Evolutionary conservation across 2,888 invertebrate genomes (phyloP), one percentile per base, ranked within the genome.

Genomic region (Nephrotoma guestfalica): DNA sequence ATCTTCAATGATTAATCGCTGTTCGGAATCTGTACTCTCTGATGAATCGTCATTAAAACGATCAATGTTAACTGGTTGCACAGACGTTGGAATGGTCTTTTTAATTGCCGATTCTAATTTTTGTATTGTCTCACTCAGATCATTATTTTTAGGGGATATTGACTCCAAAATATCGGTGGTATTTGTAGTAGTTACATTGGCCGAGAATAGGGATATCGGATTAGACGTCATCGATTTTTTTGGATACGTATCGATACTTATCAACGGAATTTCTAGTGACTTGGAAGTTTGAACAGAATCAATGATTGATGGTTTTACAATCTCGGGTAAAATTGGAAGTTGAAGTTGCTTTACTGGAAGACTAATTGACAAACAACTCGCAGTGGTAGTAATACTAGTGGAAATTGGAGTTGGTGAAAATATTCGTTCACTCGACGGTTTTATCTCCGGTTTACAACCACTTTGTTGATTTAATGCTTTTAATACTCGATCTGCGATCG

Each of bases 21-120:
- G 92, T 88, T 94, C 94, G 0, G 94, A 94, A 90, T 94, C 94
- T 86, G 94, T 94, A 88, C 93, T 94, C 87, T 94, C 94, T 0
- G 93, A 92, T 6, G 94, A 94, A 87, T 94, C 94, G 9, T 94
- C 94, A 71, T 93, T 93, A 42, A 91, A 90, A 83, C 89, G 88
- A 86, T 86, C 90, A 87, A 88, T 88, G 42, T 87, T 88, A 40
- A 88, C 87, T 13, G 84, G 84, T 30, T 43, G 85, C 15, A 30
- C 43, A 7, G 42, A 47, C 13, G 71, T 51, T 43, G 85, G 83
- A 13, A 88, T 87, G 18, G 87, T 84, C 47, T 88, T 88, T 45
- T 88, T 88, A 86, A 91, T 91, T 86, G 90, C 92, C 87, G 91
- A 91, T 88, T 92, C 92, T 41, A 94, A 89, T 89, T 94, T 94